Base-by-base conservation (phyloP, 2,797 vertebrate species). In the Euthynnus affinis region DNA sequence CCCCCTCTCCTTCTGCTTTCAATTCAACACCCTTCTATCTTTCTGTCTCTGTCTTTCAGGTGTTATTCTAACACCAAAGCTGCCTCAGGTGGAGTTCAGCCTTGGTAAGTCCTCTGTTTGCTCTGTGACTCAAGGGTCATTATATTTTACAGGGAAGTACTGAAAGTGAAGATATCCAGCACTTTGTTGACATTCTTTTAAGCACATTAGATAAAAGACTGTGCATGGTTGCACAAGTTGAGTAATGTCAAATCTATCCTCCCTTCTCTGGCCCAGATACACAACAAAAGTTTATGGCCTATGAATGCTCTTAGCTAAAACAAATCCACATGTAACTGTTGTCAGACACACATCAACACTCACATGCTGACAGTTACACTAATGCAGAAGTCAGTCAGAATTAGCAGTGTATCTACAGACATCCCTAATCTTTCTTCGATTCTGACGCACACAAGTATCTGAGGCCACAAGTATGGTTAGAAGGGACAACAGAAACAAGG, bases 31-130 rank as follows among this genome's bases (percentile, higher is more conserved):
- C 3, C 40, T 17, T 70, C 32, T 62, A 4, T 67, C 25, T 66
- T 64, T 61, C 23, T 78, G 17, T 73, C 63, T 91, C 48, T 83
- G 40, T 83, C 63, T 83, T 55, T 73, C 80, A 94, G 93, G 91
- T 86, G 81, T 87, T 55, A 65, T 89, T 80, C 61, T 86, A 62
- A 86, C 81, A 49, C 87, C 90, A 44, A 94, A 80, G 80, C 78
- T 91, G 82, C 89, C 84, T 34, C 87, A 64, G 67, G 81, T 95
- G 87, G 93, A 95, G 76, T 91, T 95, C 84, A 92, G 92, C 79
- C 84, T 95, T 0, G 93, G 93, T 95, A 90, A 94, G 94, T 93
- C 17, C 61, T 27, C 20, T 44, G 61, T 78, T 83, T 68, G 58
- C 51, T 71, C 52, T 53, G 3, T 81, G 25, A 61, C 57, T 80